These are phyloP conservation scores for Xenopus borealis DNA, from an alignment of 2,113 vertebrate species.

Conservation along the genomic window DNA sequence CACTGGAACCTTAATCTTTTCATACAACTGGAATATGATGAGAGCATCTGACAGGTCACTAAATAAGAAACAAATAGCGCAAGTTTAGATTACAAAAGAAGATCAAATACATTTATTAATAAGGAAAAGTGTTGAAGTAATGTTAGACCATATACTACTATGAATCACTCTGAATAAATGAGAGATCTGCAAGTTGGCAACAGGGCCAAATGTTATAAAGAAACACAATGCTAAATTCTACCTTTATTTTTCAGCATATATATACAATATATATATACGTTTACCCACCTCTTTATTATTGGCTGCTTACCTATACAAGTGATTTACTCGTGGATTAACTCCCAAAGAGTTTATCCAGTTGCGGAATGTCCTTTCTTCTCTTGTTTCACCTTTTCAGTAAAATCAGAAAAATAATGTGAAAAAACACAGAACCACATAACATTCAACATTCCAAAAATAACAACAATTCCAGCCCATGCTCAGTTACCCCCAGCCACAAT, in stretches of 20 bases:
- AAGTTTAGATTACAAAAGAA: not conserved
- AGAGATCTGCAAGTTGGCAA: no score
- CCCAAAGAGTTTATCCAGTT: conserved; percentile 98
- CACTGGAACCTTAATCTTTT: conserved; percentile 94
- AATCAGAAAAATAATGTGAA: conserved; percentile 21
- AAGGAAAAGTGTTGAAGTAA: no score
- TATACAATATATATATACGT: no score
- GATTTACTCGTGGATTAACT: conserved; percentile 87
- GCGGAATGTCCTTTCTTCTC: conserved; percentile 92
- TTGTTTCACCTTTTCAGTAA: conserved; percentile 79
- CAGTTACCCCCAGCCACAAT: no score
- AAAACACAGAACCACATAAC: not conserved
- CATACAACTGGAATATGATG: conserved; percentile 94
- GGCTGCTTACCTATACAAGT: conserved; percentile 82
- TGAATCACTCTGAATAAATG: no score
- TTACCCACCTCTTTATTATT: no score
- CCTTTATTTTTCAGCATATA: no score
- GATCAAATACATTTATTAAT: no score
- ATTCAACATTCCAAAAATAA: not conserved
- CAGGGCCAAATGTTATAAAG: no score
- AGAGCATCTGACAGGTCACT: conserved; percentile 89
- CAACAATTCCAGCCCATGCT: not conserved
- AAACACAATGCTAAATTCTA: no score
- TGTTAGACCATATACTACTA: no score
- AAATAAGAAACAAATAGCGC: conserved; percentile 47